Evolutionary conservation across 2,888 invertebrate species (phyloP), one percentile per base, ranked within the genome.

Genomic region (Catocala fraxini): DNA sequence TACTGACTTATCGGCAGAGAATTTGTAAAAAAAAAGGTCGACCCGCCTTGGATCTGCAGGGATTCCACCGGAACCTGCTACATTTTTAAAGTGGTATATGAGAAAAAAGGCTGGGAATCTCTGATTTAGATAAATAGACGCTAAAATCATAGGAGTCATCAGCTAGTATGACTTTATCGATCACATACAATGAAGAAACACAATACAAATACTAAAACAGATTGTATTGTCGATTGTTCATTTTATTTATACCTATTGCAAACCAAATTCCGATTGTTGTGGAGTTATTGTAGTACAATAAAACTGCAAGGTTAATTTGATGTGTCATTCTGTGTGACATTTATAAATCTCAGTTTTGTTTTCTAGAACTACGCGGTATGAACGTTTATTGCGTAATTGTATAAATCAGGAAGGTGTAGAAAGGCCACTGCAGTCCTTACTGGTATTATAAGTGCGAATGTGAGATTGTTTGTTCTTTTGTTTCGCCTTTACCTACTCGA

Each of bases 211-310:
- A 52, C 41, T 41, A 52, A 52, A 45, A 42, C 47, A 6, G n/a
- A 4, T 3, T 12, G 47, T 12, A 59, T 53, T 51, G 51, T 51
- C n/a, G 51, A 35, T 51, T 53, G 59, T 53, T 48, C 13, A 6
- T 12, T 46, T 48, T 35, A 53, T 59, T 53, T 15, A 1, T 53
- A 53, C 59, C n/a, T 53, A 34, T 59, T 51, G 41, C 33, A 51
- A 41, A 13, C 3, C 1, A 25, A n/a, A 48, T 4, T 25, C 33
- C 4, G 7, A 34, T 13, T 35, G 12, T 51, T 35, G 34, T 5
- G 1, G 48, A 34, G 12, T 39, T 12, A 51, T 13, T 35, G 35
- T 4, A 39, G 2, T 35, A 6, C n/a, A 35, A 51, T 39, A 51
- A 51, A 35, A 15, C 12, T 39, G 39, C 52, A 42, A 52, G 47